phyloP scores from a whole-genome alignment of 2,113 vertebrate species.

The pig (Sus scrofa) region DNA sequence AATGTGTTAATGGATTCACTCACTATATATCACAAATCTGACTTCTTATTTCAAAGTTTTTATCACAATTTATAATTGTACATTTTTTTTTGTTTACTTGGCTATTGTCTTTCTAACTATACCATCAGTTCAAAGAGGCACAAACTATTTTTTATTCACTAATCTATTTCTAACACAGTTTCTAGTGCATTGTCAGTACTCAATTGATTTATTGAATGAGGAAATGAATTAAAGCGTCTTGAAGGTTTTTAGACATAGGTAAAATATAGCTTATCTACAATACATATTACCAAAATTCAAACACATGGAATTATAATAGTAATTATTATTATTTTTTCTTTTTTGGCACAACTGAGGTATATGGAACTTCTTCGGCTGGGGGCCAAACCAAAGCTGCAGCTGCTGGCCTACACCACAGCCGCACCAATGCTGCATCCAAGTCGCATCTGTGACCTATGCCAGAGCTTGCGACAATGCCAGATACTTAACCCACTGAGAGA shows the following conservation, averaged over 20 bases:
- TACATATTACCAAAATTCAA: neutral
- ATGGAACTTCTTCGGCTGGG: no score
- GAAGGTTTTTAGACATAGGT: neutral
- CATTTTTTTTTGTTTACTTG: neutral
- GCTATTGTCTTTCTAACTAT: neutral
- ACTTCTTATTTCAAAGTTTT: neutral
- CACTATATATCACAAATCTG: neutral
- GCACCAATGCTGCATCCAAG: no score
- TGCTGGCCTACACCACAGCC: no score
- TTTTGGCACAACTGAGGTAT: no score
- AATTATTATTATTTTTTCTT: no score
- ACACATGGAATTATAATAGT: neutral
- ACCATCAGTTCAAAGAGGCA: neutral
- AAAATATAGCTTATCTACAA: neutral
- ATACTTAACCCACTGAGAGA: no score
- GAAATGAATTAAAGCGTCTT: neutral
- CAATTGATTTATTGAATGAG: neutral
- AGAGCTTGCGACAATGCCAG: no score
- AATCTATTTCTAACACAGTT: neutral
- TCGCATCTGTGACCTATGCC: no score
- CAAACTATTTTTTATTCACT: neutral
- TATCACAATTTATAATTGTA: neutral
- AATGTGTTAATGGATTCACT: neutral
- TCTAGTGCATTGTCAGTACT: neutral
- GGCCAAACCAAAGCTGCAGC: no score